Evolutionary conservation across 2,888 invertebrate species (phyloP).

Genomic region (Pollenia griseotomentosa): DNA sequence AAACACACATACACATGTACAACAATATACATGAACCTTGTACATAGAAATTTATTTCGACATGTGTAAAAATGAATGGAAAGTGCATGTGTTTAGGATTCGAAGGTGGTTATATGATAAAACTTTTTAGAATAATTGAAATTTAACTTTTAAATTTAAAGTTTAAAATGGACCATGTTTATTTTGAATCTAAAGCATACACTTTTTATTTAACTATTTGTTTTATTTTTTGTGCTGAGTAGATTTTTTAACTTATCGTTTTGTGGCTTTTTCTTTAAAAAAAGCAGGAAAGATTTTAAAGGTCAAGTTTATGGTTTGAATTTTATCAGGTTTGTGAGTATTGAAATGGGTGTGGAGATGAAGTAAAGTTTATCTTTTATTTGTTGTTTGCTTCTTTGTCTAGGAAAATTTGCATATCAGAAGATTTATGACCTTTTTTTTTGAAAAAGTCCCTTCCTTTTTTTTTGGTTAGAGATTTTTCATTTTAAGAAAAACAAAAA

Average conservation of each 20-base stretch:
- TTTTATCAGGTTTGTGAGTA: not conserved
- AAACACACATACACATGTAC: not conserved
- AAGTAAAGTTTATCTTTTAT: not conserved
- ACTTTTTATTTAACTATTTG: not conserved
- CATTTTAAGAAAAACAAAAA: not conserved
- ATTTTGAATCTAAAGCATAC: not conserved
- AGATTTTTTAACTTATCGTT: slow-evolving; percentile 5
- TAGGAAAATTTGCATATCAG: slow-evolving; percentile 28
- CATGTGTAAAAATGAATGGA: too few relatives aligned
- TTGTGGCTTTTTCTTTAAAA: not conserved
- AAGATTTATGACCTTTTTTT: slow-evolving; percentile 27
- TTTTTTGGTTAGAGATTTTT: not conserved
- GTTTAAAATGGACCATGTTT: not conserved
- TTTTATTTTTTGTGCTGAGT: not conserved
- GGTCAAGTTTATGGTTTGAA: not conserved
- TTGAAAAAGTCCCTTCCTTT: not conserved
- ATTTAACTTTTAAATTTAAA: slow-evolving; percentile 3
- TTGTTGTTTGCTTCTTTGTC: too few relatives aligned
- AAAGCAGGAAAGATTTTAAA: not conserved
- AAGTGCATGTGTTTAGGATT: too few relatives aligned
- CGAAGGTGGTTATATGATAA: too few relatives aligned
- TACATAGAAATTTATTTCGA: too few relatives aligned
- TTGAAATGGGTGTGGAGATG: not conserved
- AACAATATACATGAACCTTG: too few relatives aligned
- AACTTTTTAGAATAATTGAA: too few relatives aligned